These are phyloP conservation scores for Collichthys lucidus DNA, from an alignment of 2,113 vertebrate genomes.

Conservation along the genomic window DNA sequence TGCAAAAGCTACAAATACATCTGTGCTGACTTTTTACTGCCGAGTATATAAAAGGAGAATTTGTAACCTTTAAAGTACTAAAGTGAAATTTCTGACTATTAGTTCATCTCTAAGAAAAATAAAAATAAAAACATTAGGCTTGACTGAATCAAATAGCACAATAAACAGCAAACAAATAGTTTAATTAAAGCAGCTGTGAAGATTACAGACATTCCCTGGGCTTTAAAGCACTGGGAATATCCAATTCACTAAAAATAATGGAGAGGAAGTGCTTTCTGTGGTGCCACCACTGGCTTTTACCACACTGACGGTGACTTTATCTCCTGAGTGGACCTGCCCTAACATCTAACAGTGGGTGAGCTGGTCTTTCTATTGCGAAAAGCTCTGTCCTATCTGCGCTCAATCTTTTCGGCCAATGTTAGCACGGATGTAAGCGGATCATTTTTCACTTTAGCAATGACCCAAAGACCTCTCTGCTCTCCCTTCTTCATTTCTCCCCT, in stretches of 20 bases:
- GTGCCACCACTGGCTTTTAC: slow-evolving; percentile 15
- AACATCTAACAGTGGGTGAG: slow-evolving; percentile 50
- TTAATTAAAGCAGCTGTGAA: not conserved
- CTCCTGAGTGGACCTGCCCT: slow-evolving; percentile 49
- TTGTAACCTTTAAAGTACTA: not conserved
- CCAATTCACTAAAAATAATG: slow-evolving; percentile 4
- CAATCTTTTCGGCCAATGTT: slow-evolving; percentile 64
- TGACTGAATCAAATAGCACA: too few species aligned
- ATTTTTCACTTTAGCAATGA: slow-evolving; percentile 63
- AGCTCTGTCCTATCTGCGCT: slow-evolving; percentile 60
- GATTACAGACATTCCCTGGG: not conserved
- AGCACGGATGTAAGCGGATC: slow-evolving; percentile 62
- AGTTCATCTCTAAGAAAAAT: not conserved
- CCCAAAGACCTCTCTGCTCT: slow-evolving; percentile 41
- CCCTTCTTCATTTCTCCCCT: slow-evolving; percentile 36
- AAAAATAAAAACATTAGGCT: too few species aligned
- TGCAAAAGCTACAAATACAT: not conserved
- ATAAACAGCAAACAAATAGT: not conserved
- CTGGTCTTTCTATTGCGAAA: slow-evolving; percentile 44
- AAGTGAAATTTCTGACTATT: not conserved
- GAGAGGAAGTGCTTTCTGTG: slow-evolving; percentile 21
- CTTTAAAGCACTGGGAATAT: not conserved
- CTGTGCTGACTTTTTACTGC: slow-evolving; percentile 6
- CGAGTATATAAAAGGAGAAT: not conserved
- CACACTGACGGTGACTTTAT: slow-evolving; percentile 53